Evolutionary conservation across 2,888 invertebrate genomes (phyloP).

Genomic region (Hirtodrosophila confusa): DNA sequence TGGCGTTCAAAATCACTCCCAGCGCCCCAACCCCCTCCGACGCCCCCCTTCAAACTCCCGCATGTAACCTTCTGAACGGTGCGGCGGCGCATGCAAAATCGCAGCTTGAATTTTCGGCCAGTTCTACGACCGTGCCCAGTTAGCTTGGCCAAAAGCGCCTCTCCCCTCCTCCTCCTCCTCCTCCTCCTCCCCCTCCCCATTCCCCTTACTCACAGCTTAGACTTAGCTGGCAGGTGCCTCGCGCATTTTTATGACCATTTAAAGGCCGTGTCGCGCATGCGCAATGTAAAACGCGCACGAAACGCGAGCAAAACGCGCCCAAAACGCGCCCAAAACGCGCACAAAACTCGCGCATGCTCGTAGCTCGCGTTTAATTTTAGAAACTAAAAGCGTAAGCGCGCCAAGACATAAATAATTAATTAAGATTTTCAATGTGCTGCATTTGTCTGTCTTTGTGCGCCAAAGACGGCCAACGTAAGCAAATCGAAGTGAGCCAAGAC

Average conservation of each 20-base stretch:
- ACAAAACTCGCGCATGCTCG: constrained; percentile 42
- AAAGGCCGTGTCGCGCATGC: constrained; percentile 62
- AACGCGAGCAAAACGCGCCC: constrained; percentile 55
- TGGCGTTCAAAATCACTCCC: constrained; percentile 12
- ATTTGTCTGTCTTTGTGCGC: constrained; percentile 5
- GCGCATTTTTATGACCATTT: constrained; percentile 67
- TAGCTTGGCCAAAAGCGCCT: not conserved
- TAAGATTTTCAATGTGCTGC: constrained; percentile 16
- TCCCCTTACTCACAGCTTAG: no score
- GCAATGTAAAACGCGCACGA: constrained; percentile 57
- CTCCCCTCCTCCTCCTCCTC: no score
- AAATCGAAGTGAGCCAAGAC: no score
- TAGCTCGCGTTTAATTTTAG: constrained; percentile 44
- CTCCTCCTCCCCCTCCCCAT: not conserved
- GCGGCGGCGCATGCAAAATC: constrained; percentile 67
- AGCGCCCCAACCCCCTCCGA: not conserved
- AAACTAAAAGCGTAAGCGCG: constrained; percentile 63
- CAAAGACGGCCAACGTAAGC: constrained; percentile 9
- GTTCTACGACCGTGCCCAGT: constrained; percentile 53
- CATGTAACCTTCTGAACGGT: constrained; percentile 64
- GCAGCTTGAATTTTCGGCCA: constrained; percentile 45
- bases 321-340: constrained; percentile 56
- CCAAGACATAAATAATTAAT: constrained; percentile 65
- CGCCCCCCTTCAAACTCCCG: not conserved
- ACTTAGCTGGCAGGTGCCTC: constrained; percentile 35